Conservation (phyloP, 2,113 vertebrate genomes). For the Urocolius indicus region DNA sequence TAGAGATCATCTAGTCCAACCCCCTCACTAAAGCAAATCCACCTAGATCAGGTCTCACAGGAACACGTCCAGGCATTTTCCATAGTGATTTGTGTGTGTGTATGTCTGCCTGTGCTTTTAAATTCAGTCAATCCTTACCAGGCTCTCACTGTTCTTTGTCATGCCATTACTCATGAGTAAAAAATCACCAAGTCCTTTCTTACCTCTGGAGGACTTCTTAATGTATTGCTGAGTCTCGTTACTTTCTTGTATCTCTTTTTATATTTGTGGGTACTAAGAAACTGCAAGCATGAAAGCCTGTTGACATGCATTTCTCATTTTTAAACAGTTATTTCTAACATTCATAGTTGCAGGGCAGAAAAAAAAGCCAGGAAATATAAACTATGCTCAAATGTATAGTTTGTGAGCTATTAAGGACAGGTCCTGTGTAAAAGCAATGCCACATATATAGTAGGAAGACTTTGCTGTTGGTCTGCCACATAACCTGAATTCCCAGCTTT, state of each 20-base stretch:
- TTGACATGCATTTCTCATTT: background rate
- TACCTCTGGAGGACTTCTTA: background rate
- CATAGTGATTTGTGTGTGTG: background rate
- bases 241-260: background rate
- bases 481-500: background rate
- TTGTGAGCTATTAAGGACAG: background rate
- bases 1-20: too few relatives aligned
- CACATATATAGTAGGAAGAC: background rate
- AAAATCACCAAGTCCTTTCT: background rate
- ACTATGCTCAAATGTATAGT: background rate
- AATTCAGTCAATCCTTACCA: background rate
- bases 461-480: background rate
- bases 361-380: background rate
- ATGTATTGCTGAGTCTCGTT: background rate
- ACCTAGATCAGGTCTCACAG: too few relatives aligned
- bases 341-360: background rate
- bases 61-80: background rate
- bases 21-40: too few relatives aligned
- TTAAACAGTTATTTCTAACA: background rate
- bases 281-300: background rate
- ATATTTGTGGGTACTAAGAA: background rate
- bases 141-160: background rate
- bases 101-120: fast-evolving
- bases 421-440: background rate
- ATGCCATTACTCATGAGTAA: background rate